A percentile compares a stretch with the other conserved stretches of the same genome.
phyloP scores from a whole-genome alignment of 2,888 invertebrate genomes.

The Macroteleia sp. region DNA sequence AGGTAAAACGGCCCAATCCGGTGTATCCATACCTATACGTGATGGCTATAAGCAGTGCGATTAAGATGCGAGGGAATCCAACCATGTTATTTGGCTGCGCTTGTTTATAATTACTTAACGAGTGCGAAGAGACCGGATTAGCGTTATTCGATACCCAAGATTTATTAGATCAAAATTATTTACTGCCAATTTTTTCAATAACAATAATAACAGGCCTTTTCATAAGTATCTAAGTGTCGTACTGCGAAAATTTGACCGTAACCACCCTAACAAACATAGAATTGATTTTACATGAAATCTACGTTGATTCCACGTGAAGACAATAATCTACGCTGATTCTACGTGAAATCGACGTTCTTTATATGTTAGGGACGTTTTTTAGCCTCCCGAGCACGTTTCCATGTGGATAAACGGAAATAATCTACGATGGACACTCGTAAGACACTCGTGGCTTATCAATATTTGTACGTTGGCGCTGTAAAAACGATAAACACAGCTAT shows the following conservation, averaged over 20 bases:
- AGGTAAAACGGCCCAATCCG: conserved; percentile 61
- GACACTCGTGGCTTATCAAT: conserved; percentile 14
- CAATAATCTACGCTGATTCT: too few species aligned
- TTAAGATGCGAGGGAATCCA: conserved; percentile 54
- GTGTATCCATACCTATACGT: conserved; percentile 32
- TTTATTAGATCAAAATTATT: conserved; percentile 53
- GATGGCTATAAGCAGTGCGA: conserved; percentile 45
- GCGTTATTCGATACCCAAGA: conserved; percentile 52
- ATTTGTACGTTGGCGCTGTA: conserved; percentile 12
- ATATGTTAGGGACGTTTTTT: too few species aligned
- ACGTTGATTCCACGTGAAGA: too few species aligned
- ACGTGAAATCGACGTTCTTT: too few species aligned
- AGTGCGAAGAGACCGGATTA: conserved; percentile 55
- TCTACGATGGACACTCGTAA: neutral
- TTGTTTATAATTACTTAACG: conserved; percentile 58
- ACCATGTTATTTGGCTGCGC: conserved; percentile 55
- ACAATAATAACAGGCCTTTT: conserved; percentile 24
- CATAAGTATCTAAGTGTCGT: conserved; percentile 27
- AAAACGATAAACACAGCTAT: conserved; percentile 36
- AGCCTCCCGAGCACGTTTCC: too few species aligned
- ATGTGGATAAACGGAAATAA: conserved; percentile 16
- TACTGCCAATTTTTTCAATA: conserved; percentile 10
- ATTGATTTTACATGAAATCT: too few species aligned
- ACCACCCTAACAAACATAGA: too few species aligned
- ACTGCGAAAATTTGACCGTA: neutral